Evolutionary conservation across 2,797 vertebrate genomes (phyloP).

Genomic region (Poeciliopsis infans): DNA sequence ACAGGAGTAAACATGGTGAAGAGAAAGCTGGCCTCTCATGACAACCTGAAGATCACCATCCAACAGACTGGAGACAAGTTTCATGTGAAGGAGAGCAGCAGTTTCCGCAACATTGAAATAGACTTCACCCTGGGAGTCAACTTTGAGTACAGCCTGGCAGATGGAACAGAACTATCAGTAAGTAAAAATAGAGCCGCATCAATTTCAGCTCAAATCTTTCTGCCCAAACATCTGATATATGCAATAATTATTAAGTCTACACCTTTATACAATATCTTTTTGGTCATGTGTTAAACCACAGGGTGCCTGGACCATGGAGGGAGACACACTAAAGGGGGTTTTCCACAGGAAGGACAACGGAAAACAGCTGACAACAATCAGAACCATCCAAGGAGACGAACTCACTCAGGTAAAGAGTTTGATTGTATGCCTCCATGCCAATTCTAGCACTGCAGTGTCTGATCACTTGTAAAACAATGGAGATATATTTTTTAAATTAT

Average conservation of each 20-base stretch:
- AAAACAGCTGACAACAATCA: slow-evolving; percentile 81
- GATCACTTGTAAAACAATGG: not conserved
- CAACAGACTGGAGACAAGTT: slow-evolving; percentile 89
- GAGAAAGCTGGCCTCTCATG: slow-evolving; percentile 91
- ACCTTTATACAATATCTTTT: not conserved
- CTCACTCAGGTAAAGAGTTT: slow-evolving; percentile 86
- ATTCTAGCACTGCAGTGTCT: not conserved
- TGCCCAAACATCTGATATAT: not conserved
- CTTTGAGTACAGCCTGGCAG: slow-evolving; percentile 89
- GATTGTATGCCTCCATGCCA: not conserved
- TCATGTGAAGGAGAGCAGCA: slow-evolving; percentile 87
- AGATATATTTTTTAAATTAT: not conserved
- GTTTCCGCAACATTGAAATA: slow-evolving; percentile 87
- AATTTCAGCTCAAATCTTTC: not conserved
- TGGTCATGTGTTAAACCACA: slow-evolving; percentile 46
- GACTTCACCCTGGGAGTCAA: slow-evolving; percentile 87
- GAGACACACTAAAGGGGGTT: slow-evolving; percentile 80
- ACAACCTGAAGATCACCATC: slow-evolving; percentile 90
- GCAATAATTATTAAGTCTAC: not conserved
- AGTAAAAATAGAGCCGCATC: slow-evolving; percentile 22
- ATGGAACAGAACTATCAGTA: slow-evolving; percentile 91
- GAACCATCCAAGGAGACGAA: slow-evolving; percentile 82
- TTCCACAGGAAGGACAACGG: slow-evolving; percentile 91
- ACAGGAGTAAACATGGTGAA: slow-evolving; percentile 90
- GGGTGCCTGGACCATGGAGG: slow-evolving; percentile 88